Base-by-base conservation (phyloP, 2,888 invertebrate species). In the Embidobia sp. region DNA sequence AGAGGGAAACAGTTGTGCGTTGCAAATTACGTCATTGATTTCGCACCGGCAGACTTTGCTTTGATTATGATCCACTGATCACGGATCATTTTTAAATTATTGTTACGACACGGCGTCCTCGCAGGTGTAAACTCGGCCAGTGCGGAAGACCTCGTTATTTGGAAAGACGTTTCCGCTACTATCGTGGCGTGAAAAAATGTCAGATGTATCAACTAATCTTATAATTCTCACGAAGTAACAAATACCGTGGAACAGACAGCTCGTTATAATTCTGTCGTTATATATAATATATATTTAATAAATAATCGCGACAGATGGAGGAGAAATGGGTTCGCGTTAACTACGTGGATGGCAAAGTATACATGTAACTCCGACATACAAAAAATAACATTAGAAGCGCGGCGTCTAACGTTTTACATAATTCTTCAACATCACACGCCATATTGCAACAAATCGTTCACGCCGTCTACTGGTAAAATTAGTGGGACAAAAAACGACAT, bases 221-320 rank as follows among this genome's bases (percentile, higher is more conserved):
- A 61, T 31, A 51, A 35, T 64, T 73, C 48, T 55, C 51, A 49
- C 46, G 51, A 46, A 67, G 74, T 57, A 67, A 64, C 57, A 48
- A 55, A 55, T 72, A 66, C 64, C 40, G 57, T 59, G 57, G 51
- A 64, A 64, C 51, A 55, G 53, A 67, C 51, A 49, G 35, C 22
- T 74, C 31, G 42, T 44, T 66, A 55, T 37, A 73, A 16, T 49
- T 57, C 40, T 69, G 49, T 57, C 33, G 8, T 69, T 55, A 35
- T 48, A 27, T 46, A 61, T 55, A 61, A 40, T 48, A 51, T 53
- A 61, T 67, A 46, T 74, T 46, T 29, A 44, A 73, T 73, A 57
- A 73, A 67, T 74, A 46, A 74, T 59, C 22, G 16, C 37, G 59
- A 53, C 31, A 37, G 29, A 67, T 46, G 55, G 29, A 27, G n/a